A percentile compares a stretch with the other conserved stretches of the same genome.
These are phyloP conservation scores for Xiphophorus maculatus DNA, from an alignment of 2,113 vertebrate genomes.

Conservation along the genomic window DNA sequence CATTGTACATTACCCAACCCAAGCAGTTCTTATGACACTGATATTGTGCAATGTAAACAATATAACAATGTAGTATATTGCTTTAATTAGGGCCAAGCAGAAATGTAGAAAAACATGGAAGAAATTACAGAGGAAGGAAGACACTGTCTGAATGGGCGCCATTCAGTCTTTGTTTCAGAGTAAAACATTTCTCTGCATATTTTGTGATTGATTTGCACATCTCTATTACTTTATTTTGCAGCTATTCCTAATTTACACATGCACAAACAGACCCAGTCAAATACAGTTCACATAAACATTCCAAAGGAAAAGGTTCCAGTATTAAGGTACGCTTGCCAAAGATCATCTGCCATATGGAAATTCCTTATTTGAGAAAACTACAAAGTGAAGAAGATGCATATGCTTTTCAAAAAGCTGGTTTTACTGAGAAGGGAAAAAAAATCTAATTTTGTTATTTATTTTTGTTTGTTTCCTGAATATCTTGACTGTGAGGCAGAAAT, in stretches of 20 bases:
- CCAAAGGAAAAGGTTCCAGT: constrained; percentile 9
- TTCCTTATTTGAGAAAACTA: constrained; percentile 10
- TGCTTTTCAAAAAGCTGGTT: constrained; percentile 17
- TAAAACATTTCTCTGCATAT: no score
- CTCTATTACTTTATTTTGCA: no score
- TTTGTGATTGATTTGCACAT: no score
- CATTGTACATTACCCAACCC: no score
- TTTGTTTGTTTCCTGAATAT: constrained; percentile 32
- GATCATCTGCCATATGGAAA: constrained; percentile 37
- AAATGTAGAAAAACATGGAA: no score
- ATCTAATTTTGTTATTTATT: constrained; percentile 37
- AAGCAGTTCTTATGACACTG: no score
- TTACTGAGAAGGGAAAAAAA: constrained; percentile 4
- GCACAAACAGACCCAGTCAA: neutral
- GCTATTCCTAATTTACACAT: neutral
- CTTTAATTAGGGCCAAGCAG: no score
- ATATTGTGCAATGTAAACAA: no score
- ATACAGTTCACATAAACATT: constrained; percentile 9
- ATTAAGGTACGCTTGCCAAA: constrained; percentile 13
- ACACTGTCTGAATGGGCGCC: no score
- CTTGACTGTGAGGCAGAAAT: constrained; percentile 51
- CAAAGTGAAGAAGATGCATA: neutral
- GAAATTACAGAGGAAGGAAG: no score
- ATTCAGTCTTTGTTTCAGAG: no score
- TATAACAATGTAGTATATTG: no score